Conservation (phyloP, 2,113 vertebrate species). For the Mesitornis unicolor region DNA sequence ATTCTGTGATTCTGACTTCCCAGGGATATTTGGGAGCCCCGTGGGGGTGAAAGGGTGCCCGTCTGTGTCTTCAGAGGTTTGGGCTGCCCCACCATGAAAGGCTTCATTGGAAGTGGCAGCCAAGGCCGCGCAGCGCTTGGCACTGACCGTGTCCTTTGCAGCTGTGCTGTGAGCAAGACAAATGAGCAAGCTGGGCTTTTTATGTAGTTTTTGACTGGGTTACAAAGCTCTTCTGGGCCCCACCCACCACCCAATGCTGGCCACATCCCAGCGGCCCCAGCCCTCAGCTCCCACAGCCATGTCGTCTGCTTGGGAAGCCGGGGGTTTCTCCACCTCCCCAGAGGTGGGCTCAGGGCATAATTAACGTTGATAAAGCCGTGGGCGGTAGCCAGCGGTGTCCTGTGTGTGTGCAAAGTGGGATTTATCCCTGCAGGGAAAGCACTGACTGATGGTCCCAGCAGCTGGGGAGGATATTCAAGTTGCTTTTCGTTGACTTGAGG, state of each 20-base stretch:
- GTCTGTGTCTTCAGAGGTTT: background rate
- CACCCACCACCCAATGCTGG: rapidly evolving
- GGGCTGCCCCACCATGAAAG: background rate
- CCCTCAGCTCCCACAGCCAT: background rate
- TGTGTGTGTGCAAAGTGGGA: background rate
- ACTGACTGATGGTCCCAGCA: slow-evolving; percentile 55
- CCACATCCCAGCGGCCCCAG: background rate
- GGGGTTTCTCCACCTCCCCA: background rate
- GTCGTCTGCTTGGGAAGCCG: background rate
- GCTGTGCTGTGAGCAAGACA: background rate
- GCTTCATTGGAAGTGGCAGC: background rate
- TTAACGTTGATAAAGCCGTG: rapidly evolving
- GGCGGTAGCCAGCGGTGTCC: background rate
- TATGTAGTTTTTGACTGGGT: background rate
- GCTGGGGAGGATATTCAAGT: slow-evolving; percentile 19
- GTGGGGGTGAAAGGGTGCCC: rapidly evolving
- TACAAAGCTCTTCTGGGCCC: background rate
- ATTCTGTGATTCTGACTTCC: background rate
- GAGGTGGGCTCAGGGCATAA: background rate
- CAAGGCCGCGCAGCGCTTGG: background rate
- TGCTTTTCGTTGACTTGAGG: background rate
- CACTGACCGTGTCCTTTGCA: background rate
- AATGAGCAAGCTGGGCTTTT: background rate
- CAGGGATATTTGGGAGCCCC: background rate
- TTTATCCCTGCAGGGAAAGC: background rate